Evolutionary conservation across 2,888 invertebrate genomes (phyloP).

Genomic region (Epinotia demarniana): DNA sequence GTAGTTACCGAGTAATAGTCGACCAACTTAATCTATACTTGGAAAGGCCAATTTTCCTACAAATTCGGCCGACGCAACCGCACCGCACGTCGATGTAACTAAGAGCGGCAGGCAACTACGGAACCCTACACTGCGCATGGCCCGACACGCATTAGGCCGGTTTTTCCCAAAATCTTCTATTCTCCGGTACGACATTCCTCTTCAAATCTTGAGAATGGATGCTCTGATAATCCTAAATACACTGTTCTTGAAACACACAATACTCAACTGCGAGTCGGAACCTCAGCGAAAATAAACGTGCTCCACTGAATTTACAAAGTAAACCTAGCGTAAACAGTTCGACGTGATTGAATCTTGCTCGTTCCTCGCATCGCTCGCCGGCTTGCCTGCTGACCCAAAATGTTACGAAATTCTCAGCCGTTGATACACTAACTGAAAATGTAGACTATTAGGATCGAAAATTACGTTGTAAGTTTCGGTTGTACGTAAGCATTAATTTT

Average conservation of each 20-base stretch:
- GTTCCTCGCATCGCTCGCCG: constrained; percentile 27
- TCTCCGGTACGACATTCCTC: not conserved
- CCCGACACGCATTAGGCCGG: no score
- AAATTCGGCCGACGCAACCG: no score
- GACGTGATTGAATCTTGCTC: constrained; percentile 44
- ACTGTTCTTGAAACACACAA: constrained; percentile 24
- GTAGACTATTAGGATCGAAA: not conserved
- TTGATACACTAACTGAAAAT: not conserved
- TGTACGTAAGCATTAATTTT: not conserved
- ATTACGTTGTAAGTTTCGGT: not conserved
- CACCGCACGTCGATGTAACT: no score
- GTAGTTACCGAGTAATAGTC: no score
- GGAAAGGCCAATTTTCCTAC: no score
- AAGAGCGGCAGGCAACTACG: no score
- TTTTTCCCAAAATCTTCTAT: not conserved
- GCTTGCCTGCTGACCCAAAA: constrained; percentile 30
- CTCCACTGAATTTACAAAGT: constrained; percentile 52
- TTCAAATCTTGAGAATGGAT: not conserved
- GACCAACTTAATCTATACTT: no score
- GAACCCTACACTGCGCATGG: no score
- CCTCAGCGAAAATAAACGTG: constrained; percentile 57
- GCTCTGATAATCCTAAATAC: constrained; percentile 27
- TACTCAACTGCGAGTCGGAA: constrained; percentile 47
- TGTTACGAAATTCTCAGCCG: constrained; percentile 15
- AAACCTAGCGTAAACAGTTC: constrained; percentile 53